These are phyloP conservation scores for Diplogasteroides magnus DNA, from an alignment of 1,140 invertebrate genomes.

Conservation along the genomic window DNA sequence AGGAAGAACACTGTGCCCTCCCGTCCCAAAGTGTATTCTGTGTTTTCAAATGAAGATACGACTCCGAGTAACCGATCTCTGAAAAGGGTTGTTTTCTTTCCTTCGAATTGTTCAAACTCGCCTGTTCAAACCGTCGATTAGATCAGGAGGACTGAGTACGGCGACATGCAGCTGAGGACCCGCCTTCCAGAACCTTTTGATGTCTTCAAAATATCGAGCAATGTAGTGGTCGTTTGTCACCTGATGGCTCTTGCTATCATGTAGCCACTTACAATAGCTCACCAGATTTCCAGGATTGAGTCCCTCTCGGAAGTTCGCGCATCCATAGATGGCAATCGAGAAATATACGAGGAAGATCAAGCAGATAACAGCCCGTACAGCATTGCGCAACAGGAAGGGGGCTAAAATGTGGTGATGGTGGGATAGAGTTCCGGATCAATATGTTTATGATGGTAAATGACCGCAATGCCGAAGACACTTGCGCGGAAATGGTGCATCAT, in stretches of 20 bases:
- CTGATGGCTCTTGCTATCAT: no score
- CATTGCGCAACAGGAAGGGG: conserved; percentile 70
- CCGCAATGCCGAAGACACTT: conserved; percentile 4
- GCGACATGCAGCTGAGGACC: conserved; percentile 55
- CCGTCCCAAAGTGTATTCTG: conserved; percentile 52
- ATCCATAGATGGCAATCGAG: conserved; percentile 65
- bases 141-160: conserved; percentile 50
- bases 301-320: conserved; percentile 72
- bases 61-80: conserved; percentile 43
- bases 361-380: conserved; percentile 72
- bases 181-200: conserved; percentile 50
- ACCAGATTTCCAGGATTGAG: conserved; percentile 50
- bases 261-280: background rate
- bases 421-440: background rate
- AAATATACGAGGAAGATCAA: conserved; percentile 75
- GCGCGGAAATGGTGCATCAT: conserved; percentile 25
- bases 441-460: background rate
- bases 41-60: conserved; percentile 50
- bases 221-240: conserved; percentile 52
- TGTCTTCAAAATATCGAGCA: conserved; percentile 47
- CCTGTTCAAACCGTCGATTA: conserved; percentile 44
- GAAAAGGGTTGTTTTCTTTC: conserved; percentile 10
- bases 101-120: conserved; percentile 17
- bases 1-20: conserved; percentile 55
- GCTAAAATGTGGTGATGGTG: conserved; percentile 63